Conservation (phyloP, 1,140 invertebrate genomes). For the Drosophila repleta region DNA sequence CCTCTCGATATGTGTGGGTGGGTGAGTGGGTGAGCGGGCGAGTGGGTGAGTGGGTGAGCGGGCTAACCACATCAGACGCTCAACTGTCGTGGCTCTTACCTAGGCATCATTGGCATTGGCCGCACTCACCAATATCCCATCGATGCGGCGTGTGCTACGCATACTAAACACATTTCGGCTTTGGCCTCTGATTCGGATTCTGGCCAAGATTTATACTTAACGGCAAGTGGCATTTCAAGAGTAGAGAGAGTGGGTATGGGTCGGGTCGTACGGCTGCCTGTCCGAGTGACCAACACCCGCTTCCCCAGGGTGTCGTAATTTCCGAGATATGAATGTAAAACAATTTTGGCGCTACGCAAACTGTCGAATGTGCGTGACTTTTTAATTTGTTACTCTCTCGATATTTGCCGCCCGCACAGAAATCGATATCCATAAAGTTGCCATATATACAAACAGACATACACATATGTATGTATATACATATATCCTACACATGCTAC, state of each 20-base stretch:
- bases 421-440: conserved; percentile 48
- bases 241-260: not conserved
- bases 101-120: conserved; percentile 13
- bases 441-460: not conserved
- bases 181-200: conserved; percentile 52
- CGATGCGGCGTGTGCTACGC: conserved; percentile 49
- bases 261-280: conserved; percentile 2
- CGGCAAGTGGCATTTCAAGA: conserved; percentile 40
- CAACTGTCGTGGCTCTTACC: conserved; percentile 3
- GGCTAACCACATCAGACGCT: not conserved
- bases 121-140: conserved; percentile 54
- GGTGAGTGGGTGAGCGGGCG: not conserved
- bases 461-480: not conserved
- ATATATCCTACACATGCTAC: not conserved
- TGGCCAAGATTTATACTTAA: conserved; percentile 67
- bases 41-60: not conserved
- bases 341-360: conserved; percentile 59
- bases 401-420: conserved; percentile 1
- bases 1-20: not conserved
- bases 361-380: conserved; percentile 61
- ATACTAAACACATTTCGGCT: conserved; percentile 58
- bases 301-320: conserved; percentile 77
- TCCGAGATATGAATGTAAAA: conserved; percentile 79
- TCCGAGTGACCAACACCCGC: conserved; percentile 64
- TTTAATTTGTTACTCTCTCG: conserved; percentile 66